phyloP scores from a whole-genome alignment of 1,140 invertebrate genomes.

The Akabosia matsudoensis region DNA sequence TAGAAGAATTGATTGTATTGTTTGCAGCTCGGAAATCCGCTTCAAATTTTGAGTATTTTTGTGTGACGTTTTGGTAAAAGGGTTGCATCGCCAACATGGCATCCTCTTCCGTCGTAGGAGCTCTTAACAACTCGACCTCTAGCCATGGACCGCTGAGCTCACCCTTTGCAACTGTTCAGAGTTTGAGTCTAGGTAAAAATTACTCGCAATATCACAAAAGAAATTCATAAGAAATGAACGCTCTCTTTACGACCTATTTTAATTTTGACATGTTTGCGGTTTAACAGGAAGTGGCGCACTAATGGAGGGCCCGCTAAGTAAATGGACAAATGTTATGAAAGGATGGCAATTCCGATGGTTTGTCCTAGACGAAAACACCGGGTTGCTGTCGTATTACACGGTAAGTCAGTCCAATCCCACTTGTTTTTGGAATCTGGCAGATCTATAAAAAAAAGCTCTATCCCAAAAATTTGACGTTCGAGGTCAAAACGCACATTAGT shows the following conservation, averaged over 20 bases:
- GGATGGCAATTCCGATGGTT: constrained; percentile 99
- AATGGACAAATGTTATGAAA: constrained; percentile 99
- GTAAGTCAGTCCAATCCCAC: too few species aligned
- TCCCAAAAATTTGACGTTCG: too few species aligned
- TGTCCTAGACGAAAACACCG: constrained; percentile 92
- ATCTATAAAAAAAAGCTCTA: too few species aligned
- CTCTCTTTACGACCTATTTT: background rate
- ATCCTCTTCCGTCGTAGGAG: background rate
- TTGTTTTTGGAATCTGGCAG: too few species aligned
- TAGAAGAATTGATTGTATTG: background rate
- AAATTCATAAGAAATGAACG: too few species aligned
- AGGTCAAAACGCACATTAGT: too few species aligned
- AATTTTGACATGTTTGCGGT: background rate
- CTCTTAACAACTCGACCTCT: background rate
- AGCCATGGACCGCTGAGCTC: background rate
- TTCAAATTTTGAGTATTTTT: background rate
- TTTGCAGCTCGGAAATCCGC: background rate
- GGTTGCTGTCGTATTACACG: constrained; percentile 93
- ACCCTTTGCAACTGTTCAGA: background rate
- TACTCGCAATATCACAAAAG: background rate
- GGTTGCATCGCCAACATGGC: background rate
- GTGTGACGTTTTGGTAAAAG: background rate
- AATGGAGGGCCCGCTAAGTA: constrained; percentile 18
- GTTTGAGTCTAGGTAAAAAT: background rate
- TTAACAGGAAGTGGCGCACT: background rate